Evolutionary conservation across 2,888 invertebrate genomes (phyloP), one percentile per base, ranked within the genome.

Genomic region (Protodeltote pygarga): DNA sequence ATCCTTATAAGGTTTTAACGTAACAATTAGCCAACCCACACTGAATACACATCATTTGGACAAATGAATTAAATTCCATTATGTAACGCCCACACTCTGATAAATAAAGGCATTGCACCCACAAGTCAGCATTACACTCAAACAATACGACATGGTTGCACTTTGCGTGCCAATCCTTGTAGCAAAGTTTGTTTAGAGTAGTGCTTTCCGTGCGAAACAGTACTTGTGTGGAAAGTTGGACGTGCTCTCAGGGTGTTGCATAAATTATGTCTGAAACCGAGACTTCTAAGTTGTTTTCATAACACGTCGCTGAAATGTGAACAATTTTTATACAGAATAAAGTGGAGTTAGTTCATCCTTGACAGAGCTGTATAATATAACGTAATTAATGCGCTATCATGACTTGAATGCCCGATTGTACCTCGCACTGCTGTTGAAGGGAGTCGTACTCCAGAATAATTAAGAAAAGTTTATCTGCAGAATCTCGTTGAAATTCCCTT

Each of bases 361-460:
- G 35, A n/a, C 15, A 28, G 50, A 66, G 50, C 37, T 44, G n/a
- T n/a, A n/a, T 37, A 40, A 32, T 53, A 64, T 48, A 62, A 51
- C 53, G 51, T 60, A 72, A 77, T 75, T 75, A 77, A 77, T 79
- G 72, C 72, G 60, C 49, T 64, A 74, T 70, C 72, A 71, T 66
- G 67, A 45, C 60, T 51, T 50, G 58, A 44, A 37, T 49, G 39
- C 46, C 21, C 42, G 40, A 52, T 53, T 57, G 58, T 33, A 58
- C 46, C 41, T 31, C 21, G n/a, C 25, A 42, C 34, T 35, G 50
- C 17, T 53, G 49, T 50, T 49, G 29, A 29, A 47, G 37, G 13
- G 11, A 5, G 9, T 35, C 28, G 45, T 38, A 16, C 27, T 19
- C 31, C 33, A 42, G 39, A 42, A 41, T 63, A 57, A 62, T 55